Percentiles rank a stretch among this genome's conserved stretches.
These are phyloP conservation scores for Cyprinus carpio DNA, from an alignment of 2,113 vertebrate genomes.

Conservation along the genomic window DNA sequence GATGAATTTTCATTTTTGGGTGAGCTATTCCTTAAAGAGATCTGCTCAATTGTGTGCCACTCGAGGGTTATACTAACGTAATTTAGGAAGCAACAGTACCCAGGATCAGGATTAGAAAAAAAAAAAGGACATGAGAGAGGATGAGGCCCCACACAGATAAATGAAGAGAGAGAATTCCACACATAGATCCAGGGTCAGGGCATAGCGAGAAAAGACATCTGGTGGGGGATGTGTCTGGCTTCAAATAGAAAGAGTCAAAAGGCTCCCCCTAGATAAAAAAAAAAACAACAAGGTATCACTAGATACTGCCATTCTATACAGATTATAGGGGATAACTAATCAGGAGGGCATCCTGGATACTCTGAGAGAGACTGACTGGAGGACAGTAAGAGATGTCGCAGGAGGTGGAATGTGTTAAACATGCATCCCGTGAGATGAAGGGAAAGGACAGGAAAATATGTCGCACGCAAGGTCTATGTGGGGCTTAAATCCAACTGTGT, in stretches of 20 bases:
- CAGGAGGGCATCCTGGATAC: too few relatives aligned
- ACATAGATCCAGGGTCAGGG: conserved; percentile 30
- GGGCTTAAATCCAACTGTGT: not conserved
- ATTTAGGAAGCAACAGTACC: not conserved
- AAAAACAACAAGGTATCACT: not conserved
- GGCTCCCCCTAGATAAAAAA: not conserved
- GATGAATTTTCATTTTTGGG: too few relatives aligned
- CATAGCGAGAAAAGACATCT: not conserved
- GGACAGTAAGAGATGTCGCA: not conserved
- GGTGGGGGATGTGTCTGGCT: conserved; percentile 28
- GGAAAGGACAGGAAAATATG: not conserved
- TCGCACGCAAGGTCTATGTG: not conserved
- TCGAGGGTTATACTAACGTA: too few relatives aligned
- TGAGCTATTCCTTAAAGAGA: too few relatives aligned
- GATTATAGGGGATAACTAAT: not conserved
- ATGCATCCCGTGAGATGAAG: not conserved
- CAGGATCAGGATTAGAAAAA: conserved; percentile 11
- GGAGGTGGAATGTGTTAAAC: conserved; percentile 6
- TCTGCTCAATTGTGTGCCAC: too few relatives aligned
- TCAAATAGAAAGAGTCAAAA: not conserved
- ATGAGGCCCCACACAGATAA: conserved; percentile 33
- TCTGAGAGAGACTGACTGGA: not conserved
- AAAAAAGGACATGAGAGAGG: conserved; percentile 9
- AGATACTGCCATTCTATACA: not conserved
- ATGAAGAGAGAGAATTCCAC: conserved; percentile 29